These are phyloP conservation scores for Zalophus californianus DNA, from an alignment of 2,797 vertebrate genomes.

Conservation along the genomic window DNA sequence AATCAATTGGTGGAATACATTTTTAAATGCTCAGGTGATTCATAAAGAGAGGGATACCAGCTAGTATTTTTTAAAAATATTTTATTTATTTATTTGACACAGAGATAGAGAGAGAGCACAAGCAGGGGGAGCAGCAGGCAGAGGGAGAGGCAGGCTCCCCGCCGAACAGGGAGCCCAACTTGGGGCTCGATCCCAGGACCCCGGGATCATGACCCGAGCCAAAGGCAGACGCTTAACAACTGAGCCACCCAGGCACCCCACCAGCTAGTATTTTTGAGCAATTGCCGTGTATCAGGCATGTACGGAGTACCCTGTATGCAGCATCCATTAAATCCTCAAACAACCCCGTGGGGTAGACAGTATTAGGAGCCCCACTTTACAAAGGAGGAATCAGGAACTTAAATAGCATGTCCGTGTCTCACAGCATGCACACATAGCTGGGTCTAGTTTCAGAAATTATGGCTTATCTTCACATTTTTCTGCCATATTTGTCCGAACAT, in stretches of 20 bases:
- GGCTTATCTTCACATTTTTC: not conserved
- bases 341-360: not conserved
- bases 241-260: too few species aligned
- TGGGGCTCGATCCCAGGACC: too few species aligned
- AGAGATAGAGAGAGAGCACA: too few species aligned
- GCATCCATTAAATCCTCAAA: not conserved
- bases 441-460: not conserved
- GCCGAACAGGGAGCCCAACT: too few species aligned
- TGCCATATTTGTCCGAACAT: too few species aligned
- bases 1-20: not conserved
- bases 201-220: too few species aligned
- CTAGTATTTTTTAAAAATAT: too few species aligned
- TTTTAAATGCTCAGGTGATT: not conserved
- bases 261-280: not conserved
- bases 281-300: accelerated
- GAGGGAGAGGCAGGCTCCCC: too few species aligned
- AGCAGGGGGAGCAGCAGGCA: too few species aligned
- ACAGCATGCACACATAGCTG: accelerated
- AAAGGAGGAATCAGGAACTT: not conserved
- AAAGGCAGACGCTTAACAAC: too few species aligned
- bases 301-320: accelerated
- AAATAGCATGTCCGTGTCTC: not conserved
- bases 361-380: too few species aligned
- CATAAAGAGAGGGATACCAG: not conserved
- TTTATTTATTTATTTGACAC: too few species aligned